A percentile compares a stretch with the other conserved stretches of the same genome.
Conservation (phyloP, 2,888 invertebrate genomes). For the Apodemia zela region DNA sequence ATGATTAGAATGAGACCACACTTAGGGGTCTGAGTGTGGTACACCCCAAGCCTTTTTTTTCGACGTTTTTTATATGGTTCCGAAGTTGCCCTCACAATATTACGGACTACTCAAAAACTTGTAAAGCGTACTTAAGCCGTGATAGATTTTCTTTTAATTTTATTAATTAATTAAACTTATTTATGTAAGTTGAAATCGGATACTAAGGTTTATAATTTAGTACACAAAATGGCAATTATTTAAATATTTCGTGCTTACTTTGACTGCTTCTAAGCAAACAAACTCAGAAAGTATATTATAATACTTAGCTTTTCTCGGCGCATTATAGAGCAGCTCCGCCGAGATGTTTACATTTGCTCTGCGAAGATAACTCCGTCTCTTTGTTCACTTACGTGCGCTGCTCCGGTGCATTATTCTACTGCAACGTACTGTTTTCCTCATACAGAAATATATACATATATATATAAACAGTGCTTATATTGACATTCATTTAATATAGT, state of each 20-base stretch:
- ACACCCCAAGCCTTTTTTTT: no score
- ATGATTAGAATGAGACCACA: no score
- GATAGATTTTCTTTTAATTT: no score
- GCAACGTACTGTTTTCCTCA: not conserved
- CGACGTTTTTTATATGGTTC: no score
- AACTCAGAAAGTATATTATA: not conserved
- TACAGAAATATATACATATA: not conserved
- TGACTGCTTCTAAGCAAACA: not conserved
- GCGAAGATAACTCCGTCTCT: conserved; percentile 3
- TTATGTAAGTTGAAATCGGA: no score
- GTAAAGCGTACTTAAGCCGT: no score
- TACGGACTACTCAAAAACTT: no score
- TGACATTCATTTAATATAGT: no score
- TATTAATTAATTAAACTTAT: no score
- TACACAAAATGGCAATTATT: not conserved
- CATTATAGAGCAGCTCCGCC: not conserved
- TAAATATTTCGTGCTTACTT: not conserved
- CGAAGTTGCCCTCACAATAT: no score
- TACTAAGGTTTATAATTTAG: no score
- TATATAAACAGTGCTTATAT: not conserved
- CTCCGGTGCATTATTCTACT: not conserved
- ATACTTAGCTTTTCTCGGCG: not conserved
- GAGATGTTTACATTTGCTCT: conserved; percentile 13
- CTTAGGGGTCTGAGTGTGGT: no score
- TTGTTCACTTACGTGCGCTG: conserved; percentile 6